Evolutionary conservation across 2,797 vertebrate species (phyloP), one percentile per base, ranked within the genome.

Genomic region (Cyprinella venusta): DNA sequence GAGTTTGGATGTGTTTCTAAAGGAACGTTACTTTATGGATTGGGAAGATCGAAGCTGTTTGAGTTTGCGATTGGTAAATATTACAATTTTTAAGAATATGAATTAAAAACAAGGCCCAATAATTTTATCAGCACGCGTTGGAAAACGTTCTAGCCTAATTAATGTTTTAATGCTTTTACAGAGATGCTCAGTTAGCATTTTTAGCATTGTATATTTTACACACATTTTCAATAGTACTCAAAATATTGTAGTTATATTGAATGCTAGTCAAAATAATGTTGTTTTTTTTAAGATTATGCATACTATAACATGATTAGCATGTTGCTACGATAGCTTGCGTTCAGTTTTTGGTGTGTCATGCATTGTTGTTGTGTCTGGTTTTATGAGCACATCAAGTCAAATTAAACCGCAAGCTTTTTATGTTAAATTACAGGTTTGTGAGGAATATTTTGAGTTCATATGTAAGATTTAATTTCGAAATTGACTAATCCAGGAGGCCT

Each of bases 401-500:
- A 30, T 63, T 30, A 30, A 63, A 30, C 6, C 61, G 30, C 61
- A 30, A 30, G 24, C 59, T 16, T 63, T 63, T 30, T 21, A 21
- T 54, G 71, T 36, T 33, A 33, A 72, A 72, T 72, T 33, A 33
- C 26, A 52, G 45, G 16, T 72, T 36, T 15, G 50, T 54, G 1
- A 36, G 71, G 19, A 52, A 36, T 74, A 54, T 74, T 74, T 54
- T 36, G 30, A 50, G 71, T 74, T 74, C 19, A n/a, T 74, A 54
- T 74, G 71, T 54, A 54, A 30, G 52, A 36, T 54, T 74, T 54
- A 74, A 74, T 74, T 74, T 74, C 0, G 10, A 54, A 52, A 74
- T 74, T 54, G 71, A 74, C 71, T 74, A 54, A 74, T 74, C 50
- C 50, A 54, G 50, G 48, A 74, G 50, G 10, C 71, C 30, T n/a